Conservation (phyloP, 1,140 invertebrate species). For the Helicoverpa armigera region DNA sequence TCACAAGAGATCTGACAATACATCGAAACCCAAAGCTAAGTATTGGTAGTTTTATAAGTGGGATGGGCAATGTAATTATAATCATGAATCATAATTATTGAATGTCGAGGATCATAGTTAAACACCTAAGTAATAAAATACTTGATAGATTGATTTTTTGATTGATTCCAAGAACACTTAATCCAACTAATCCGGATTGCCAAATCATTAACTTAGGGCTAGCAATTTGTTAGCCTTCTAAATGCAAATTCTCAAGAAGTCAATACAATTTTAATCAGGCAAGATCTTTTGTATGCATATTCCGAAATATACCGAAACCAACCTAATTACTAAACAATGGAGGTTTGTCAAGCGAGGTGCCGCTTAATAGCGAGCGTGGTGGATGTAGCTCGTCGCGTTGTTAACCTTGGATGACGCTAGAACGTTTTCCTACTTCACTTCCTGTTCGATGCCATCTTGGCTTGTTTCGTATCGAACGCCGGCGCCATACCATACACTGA, state of each 20-base stretch:
- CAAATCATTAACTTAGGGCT: not conserved
- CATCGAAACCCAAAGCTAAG: conserved; percentile 62
- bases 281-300: conserved; percentile 15
- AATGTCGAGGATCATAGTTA: no score
- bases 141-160: no score
- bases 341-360: conserved; percentile 54
- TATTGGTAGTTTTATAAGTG: conserved; percentile 68
- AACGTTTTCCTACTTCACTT: conserved; percentile 84
- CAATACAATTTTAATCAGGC: conserved; percentile 17
- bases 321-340: conserved; percentile 66
- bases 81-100: no score
- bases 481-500: conserved; percentile 46
- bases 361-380: conserved; percentile 62
- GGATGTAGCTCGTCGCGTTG: conserved; percentile 68
- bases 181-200: not conserved
- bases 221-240: not conserved
- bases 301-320: conserved; percentile 54
- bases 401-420: conserved; percentile 79
- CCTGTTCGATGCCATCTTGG: conserved; percentile 79
- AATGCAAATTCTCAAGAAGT: not conserved
- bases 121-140: no score
- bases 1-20: conserved; percentile 64
- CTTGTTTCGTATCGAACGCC: conserved; percentile 60
- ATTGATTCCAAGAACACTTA: not conserved
- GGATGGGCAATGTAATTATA: conserved; percentile 77